phyloP scores from a whole-genome alignment of 2,797 vertebrate genomes.

The Garrulus glandarius region DNA sequence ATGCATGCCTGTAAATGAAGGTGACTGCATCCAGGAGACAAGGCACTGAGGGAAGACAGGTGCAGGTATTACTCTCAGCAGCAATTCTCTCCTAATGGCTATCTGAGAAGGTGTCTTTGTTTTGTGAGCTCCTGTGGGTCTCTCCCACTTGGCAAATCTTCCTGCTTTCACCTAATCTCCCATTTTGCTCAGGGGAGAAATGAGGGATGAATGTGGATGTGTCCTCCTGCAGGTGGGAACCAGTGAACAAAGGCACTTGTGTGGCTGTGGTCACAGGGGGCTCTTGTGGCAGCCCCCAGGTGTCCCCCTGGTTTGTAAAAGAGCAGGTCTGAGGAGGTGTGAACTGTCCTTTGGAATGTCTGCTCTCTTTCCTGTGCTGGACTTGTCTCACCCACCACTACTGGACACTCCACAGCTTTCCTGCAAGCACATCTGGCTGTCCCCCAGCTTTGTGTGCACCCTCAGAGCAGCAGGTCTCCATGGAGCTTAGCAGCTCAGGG shows the following conservation, averaged over 20 bases:
- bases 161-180: not conserved
- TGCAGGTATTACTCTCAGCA: not conserved
- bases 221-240: not conserved
- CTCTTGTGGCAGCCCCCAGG: not conserved
- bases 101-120: not conserved
- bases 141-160: not conserved
- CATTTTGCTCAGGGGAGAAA: not conserved
- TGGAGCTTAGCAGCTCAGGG: not conserved
- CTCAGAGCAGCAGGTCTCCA: not conserved
- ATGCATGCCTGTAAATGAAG: not conserved
- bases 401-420: not conserved
- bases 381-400: not conserved
- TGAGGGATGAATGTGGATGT: not conserved
- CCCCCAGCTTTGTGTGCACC: not conserved
- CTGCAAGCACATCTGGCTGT: not conserved
- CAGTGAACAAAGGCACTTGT: not conserved
- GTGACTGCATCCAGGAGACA: not conserved
- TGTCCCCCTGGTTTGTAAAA: not conserved
- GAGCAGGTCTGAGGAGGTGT: not conserved
- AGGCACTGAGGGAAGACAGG: not conserved
- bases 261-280: not conserved
- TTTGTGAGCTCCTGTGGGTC: not conserved
- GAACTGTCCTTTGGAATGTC: not conserved
- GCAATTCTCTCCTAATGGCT: not conserved
- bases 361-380: not conserved